These are phyloP conservation scores for Nyctalus aviator DNA, from an alignment of 2,797 vertebrate species.

Conservation along the genomic window DNA sequence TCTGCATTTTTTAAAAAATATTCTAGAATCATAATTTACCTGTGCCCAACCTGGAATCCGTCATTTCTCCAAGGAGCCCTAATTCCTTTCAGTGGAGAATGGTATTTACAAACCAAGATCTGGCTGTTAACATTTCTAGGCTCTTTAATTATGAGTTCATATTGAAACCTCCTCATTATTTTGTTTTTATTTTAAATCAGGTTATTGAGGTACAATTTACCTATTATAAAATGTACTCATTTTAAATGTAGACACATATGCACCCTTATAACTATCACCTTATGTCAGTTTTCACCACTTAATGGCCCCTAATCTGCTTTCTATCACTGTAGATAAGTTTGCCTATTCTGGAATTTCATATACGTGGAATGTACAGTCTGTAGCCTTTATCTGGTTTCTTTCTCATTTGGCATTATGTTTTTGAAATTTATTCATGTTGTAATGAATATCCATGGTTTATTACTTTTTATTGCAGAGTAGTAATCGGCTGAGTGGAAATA, in stretches of 20 bases:
- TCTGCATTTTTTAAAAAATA: background rate
- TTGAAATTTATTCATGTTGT: background rate
- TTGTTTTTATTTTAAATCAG: conserved; percentile 33
- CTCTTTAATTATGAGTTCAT: background rate
- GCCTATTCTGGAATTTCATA: background rate
- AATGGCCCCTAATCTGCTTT: background rate
- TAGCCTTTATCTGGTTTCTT: background rate
- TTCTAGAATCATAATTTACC: background rate
- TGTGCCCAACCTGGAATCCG: background rate
- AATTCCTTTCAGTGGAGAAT: background rate
- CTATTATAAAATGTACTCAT: background rate
- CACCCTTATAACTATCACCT: background rate
- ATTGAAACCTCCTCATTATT: background rate
- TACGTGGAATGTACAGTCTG: background rate
- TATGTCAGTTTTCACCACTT: background rate
- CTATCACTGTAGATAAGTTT: background rate
- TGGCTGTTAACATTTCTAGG: background rate
- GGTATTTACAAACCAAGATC: background rate
- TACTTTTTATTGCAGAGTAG: background rate
- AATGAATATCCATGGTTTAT: background rate
- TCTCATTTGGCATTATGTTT: background rate
- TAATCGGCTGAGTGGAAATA: background rate
- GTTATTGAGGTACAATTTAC: background rate
- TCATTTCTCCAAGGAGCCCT: background rate
- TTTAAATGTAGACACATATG: background rate